Percentiles rank a stretch among this genome's conserved stretches.
Conservation (phyloP, 2,888 invertebrate genomes). For the Xanthia icteritia region DNA sequence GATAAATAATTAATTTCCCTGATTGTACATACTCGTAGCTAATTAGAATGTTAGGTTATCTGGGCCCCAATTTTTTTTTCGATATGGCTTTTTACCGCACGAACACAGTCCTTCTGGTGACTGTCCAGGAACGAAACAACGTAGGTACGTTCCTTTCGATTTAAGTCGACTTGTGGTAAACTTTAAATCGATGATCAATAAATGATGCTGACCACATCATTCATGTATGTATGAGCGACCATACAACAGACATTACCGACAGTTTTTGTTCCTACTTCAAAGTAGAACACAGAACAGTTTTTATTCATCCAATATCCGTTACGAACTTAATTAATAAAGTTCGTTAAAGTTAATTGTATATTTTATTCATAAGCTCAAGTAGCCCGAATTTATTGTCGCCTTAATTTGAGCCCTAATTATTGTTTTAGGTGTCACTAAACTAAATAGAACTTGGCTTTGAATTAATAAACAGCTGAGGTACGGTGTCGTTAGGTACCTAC, state of each 20-base stretch:
- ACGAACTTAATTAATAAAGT: slow-evolving; percentile 46
- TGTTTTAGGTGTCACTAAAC: slow-evolving; percentile 31
- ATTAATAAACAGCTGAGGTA: slow-evolving; percentile 32
- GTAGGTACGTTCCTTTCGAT: not conserved
- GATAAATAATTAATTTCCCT: not conserved
- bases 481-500: slow-evolving; percentile 7
- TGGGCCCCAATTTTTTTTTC: not conserved
- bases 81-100: not conserved
- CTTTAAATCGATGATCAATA: not conserved
- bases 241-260: not conserved
- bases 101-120: not conserved
- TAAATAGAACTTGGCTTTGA: slow-evolving; percentile 16
- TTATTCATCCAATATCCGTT: not conserved
- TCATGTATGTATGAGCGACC: not conserved
- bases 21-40: not conserved
- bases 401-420: slow-evolving; percentile 44
- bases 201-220: not conserved
- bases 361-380: slow-evolving; percentile 41
- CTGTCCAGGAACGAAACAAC: not conserved
- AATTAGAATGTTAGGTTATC: not conserved
- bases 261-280: slow-evolving; percentile 1
- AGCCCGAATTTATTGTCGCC: slow-evolving; percentile 12
- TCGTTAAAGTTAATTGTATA: slow-evolving; percentile 26
- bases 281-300: not conserved
- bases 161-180: not conserved